Evolutionary conservation across 2,888 invertebrate species (phyloP), one percentile per base, ranked within the genome.

Genomic region (Apodemia duryi): DNA sequence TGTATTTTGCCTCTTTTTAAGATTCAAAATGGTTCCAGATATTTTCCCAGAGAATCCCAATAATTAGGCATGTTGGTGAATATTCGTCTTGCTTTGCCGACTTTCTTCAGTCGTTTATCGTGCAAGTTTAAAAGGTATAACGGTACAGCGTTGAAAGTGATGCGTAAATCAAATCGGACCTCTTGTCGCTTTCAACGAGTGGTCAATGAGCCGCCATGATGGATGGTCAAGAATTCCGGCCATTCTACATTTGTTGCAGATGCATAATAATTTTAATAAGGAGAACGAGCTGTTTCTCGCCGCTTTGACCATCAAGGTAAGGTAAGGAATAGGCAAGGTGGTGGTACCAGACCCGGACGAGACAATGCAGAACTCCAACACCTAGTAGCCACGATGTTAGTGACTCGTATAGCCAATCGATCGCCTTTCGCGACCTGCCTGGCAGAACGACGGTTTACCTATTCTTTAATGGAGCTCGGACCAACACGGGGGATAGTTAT

Each of bases 131-230:
- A 87, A 81, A 86, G 81, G 78, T 77, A 81, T 89, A 89, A 88
- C 89, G 88, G 89, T 88, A 84, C 77, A 71, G 73, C 76, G 80
- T 82, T 76, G 86, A 88, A 88, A 88, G 86, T 87, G 86, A 87
- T 77, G 79, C 82, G 83, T 86, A 83, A 86, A 86, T 87, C 83
- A 85, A 83, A 84, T 76, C 72, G 72, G 68, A 68, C 68, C 71
- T 77, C 79, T 80, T 83, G 81, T 82, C 81, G 79, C 75, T 79
- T 78, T 79, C 80, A 77, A 73, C 71, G 64, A 73, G 73, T 81
- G 80, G 83, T 81, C 73, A 77, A 81, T 80, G 72, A 71, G 63
- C 66, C 67, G 61, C 28, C 54, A 68, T 69, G 68, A 68, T 69
- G 67, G 66, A 72, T 70, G 70, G 67, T 65, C 49, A 49, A 64